Conservation (phyloP, 2,888 invertebrate genomes). For the Heliconius sara region DNA sequence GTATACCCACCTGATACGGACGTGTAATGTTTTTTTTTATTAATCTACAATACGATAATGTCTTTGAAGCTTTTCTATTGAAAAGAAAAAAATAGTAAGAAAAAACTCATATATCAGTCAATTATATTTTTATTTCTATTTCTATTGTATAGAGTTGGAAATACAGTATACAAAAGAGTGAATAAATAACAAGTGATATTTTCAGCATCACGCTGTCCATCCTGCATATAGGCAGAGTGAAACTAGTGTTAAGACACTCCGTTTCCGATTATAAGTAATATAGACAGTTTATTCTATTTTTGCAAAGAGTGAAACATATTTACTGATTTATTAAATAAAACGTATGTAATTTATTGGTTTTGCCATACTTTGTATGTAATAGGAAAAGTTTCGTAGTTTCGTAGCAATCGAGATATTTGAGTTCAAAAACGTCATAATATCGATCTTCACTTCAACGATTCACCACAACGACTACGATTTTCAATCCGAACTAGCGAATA, state of each 20-base stretch:
- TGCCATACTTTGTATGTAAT: neutral
- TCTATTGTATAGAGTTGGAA: neutral
- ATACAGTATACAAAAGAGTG: neutral
- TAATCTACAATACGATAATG: conserved; percentile 21
- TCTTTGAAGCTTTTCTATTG: neutral
- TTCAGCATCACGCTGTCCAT: too few relatives aligned
- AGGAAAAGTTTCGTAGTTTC: neutral
- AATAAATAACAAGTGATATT: neutral
- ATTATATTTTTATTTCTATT: too few relatives aligned
- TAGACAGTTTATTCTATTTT: neutral
- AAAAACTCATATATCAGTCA: neutral
- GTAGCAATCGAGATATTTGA: neutral
- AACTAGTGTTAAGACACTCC: too few relatives aligned
- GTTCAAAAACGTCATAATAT: conserved; percentile 1
- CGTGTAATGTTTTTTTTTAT: conserved; percentile 18
- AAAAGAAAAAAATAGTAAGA: neutral
- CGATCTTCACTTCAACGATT: neutral
- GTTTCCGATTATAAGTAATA: neutral
- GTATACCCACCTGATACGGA: conserved; percentile 89
- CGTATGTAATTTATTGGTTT: neutral
- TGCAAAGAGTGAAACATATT: neutral
- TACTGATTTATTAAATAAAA: neutral
- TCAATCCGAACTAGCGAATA: neutral
- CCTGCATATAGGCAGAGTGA: too few relatives aligned
- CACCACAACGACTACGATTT: neutral